phyloP scores from a whole-genome alignment of 2,113 vertebrate species.

The Indicator maculatus region DNA sequence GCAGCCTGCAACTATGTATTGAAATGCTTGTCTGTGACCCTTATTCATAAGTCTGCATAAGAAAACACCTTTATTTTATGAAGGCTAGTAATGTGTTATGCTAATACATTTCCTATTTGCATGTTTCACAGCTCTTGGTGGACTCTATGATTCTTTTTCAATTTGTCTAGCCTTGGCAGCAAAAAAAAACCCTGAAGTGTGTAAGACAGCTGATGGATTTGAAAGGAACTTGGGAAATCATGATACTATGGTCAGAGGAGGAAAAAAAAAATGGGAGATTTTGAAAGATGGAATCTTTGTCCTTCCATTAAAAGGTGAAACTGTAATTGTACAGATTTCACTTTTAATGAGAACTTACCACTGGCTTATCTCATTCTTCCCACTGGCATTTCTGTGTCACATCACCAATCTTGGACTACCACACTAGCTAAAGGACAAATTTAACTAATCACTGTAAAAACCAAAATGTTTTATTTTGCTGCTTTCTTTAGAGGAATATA shows the following conservation, averaged over 20 bases:
- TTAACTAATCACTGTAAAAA: conserved; percentile 18
- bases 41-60: background rate
- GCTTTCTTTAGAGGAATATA: background rate
- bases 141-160: background rate
- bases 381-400: conserved; percentile 32
- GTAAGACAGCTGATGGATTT: background rate
- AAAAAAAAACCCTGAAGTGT: background rate
- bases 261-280: background rate
- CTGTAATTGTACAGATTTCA: background rate
- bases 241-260: background rate
- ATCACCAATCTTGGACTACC: background rate
- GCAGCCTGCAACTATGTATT: background rate
- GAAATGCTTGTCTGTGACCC: background rate
- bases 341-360: conserved; percentile 4
- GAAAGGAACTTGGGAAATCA: background rate
- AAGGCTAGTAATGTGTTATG: background rate
- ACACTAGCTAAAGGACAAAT: background rate
- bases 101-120: background rate
- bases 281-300: background rate
- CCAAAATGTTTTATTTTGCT: background rate
- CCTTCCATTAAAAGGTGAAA: background rate
- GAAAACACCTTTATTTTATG: background rate
- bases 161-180: background rate
- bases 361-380: background rate
- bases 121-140: background rate